Evolutionary conservation across 2,797 vertebrate genomes (phyloP).

Genomic region (Notoglanidium macrostoma): DNA sequence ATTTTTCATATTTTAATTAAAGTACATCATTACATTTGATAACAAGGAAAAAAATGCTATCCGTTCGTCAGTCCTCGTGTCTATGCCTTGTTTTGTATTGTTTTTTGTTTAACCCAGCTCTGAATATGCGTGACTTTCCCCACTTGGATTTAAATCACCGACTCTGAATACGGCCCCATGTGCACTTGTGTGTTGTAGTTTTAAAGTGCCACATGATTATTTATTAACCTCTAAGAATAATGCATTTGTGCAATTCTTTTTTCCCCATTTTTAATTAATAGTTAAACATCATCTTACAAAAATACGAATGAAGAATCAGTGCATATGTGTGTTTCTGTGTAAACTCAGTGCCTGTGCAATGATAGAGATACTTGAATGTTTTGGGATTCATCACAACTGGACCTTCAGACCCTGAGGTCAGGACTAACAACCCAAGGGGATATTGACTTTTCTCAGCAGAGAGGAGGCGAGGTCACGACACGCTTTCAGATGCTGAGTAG

Average conservation of each 20-base stretch:
- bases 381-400: conserved; percentile 63
- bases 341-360: conserved; percentile 73
- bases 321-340: conserved; percentile 49
- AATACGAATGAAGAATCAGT: background rate
- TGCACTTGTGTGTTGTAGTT: conserved; percentile 49
- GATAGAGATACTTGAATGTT: conserved; percentile 77
- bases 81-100: background rate
- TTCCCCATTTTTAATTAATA: conserved; percentile 14
- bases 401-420: conserved; percentile 54
- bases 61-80: background rate
- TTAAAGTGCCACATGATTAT: conserved; percentile 55
- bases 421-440: conserved; percentile 15
- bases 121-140: background rate
- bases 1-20: background rate
- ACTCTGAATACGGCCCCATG: background rate
- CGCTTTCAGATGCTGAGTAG: conserved; percentile 25
- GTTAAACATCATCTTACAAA: background rate
- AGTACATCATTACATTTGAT: background rate
- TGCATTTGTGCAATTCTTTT: conserved; percentile 30
- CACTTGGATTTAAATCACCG: background rate
- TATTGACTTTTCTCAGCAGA: conserved; percentile 37
- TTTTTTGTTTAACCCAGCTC: background rate
- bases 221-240: conserved; percentile 57
- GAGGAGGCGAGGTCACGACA: conserved; percentile 25
- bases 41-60: background rate